Conservation (phyloP, 2,797 vertebrate species). For the Labroides dimidiatus region DNA sequence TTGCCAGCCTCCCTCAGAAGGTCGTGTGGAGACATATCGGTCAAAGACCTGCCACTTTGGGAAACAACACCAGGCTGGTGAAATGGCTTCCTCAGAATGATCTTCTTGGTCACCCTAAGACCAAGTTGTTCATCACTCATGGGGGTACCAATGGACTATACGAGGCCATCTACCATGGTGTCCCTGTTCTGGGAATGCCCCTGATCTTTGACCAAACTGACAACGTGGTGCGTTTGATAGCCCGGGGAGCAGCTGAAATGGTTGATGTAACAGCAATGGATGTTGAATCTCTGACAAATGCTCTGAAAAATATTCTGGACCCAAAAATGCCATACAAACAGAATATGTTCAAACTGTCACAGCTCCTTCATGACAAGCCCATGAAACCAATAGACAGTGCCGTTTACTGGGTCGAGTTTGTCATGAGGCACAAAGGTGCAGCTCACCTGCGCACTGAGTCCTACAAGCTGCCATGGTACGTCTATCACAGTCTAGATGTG, state of each 20-base stretch:
- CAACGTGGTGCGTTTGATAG: conserved; percentile 68
- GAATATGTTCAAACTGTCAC: conserved; percentile 70
- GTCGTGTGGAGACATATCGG: conserved; percentile 74
- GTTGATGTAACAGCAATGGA: conserved; percentile 58
- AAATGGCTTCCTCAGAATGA: conserved; percentile 80
- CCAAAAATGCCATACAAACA: conserved; percentile 54
- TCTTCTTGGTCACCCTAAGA: conserved; percentile 76
- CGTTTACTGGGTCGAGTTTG: conserved; percentile 71
- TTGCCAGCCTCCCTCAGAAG: conserved; percentile 73
- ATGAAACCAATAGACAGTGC: conserved; percentile 68
- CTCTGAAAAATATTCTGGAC: conserved; percentile 64
- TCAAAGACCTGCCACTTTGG: conserved; percentile 41
- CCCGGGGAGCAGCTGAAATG: conserved; percentile 49
- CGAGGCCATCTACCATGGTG: conserved; percentile 71
- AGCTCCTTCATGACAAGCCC: conserved; percentile 67
- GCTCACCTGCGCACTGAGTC: conserved; percentile 65
- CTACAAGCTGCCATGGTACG: conserved; percentile 66
- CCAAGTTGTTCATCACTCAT: conserved; percentile 71
- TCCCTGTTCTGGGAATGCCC: conserved; percentile 72
- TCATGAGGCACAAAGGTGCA: conserved; percentile 71
- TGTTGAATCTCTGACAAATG: conserved; percentile 53
- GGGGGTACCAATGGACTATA: conserved; percentile 78
- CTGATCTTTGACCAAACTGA: conserved; percentile 74
- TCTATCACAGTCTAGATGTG: conserved; percentile 66
- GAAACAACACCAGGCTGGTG: conserved; percentile 76